Evolutionary conservation across 1,140 invertebrate species (phyloP), one percentile per base, ranked within the genome.

Genomic region (Aphelinus atriplicis): DNA sequence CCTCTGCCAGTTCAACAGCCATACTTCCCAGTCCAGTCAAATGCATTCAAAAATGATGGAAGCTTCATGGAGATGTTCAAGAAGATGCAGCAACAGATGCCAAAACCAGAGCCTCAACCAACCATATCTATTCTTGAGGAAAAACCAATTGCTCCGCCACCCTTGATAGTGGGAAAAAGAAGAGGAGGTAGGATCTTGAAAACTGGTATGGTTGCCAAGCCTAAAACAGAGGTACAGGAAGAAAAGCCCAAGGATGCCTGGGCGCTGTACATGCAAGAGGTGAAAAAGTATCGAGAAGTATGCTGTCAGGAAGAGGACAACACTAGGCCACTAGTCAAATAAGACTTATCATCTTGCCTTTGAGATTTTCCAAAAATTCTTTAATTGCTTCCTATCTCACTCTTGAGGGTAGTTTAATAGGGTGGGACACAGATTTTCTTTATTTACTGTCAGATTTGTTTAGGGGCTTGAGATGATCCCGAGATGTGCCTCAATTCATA

Each of bases 241-340:
- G 90, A 90, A 73, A 90, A 92, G 71, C 92, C 93, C 0, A 95
- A 94, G 84, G 95, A 97, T 87, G 95, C 96, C 5, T 97, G 96
- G 96, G 94, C 95, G 0, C 86, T 95, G 2, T 98, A 98, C 81
- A 93, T 97, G 92, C 93, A 93, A 47, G 96, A 97, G 91, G 96
- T 98, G 5, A 94, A 95, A 83, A 94, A 95, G 81, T 98, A 97
- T 81, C 93, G 95, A 83, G 95, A 96, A 84, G 94, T 95, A 62
- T 95, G 94, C 70, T 97, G 96, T 86, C 94, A 97, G 84, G 95
- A 96, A 82, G 95, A 97, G 83, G 92, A 95, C 78, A 96, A 96
- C 86, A 97, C 95, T 63, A 90, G 96, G 79, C 95, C 95, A 9
- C 89, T 98, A 65, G 95, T 97, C 58, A 97, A 97, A 92, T 97